phyloP scores from a whole-genome alignment of 2,888 invertebrate species.

The Watsonalla binaria region DNA sequence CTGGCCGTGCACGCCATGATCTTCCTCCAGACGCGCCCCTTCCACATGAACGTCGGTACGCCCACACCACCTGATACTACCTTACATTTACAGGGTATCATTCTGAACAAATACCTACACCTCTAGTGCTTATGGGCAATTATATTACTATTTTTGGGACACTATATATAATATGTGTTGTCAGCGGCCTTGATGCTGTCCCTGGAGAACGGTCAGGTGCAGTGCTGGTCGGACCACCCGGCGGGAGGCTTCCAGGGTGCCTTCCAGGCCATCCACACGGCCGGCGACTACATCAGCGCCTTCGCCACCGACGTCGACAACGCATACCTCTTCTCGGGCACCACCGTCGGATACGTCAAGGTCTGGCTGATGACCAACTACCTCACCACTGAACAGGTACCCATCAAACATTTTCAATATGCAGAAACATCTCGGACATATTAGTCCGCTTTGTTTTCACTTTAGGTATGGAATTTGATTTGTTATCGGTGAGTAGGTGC shows the following conservation, averaged over 20 bases:
- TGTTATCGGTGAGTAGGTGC: conserved; percentile 36
- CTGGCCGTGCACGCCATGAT: conserved; percentile 82
- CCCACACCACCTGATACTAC: not conserved
- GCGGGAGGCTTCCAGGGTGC: conserved; percentile 84
- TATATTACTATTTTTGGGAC: too few species aligned
- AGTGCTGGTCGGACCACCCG: conserved; percentile 90
- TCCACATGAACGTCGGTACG: conserved; percentile 48
- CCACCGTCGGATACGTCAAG: conserved; percentile 87
- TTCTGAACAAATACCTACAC: too few species aligned
- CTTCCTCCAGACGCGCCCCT: conserved; percentile 80
- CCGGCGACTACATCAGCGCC: conserved; percentile 81
- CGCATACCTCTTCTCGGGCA: conserved; percentile 85
- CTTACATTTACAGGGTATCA: too few species aligned
- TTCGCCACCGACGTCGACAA: conserved; percentile 85
- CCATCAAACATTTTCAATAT: too few species aligned
- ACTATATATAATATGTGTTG: not conserved
- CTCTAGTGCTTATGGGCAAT: too few species aligned
- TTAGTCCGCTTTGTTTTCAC: not conserved
- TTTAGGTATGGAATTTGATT: not conserved
- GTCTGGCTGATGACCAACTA: conserved; percentile 87
- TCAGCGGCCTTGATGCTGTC: conserved; percentile 84
- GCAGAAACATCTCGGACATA: too few species aligned
- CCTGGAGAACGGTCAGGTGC: conserved; percentile 86
- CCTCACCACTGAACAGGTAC: conserved; percentile 61
- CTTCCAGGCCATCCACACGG: conserved; percentile 83